A percentile compares a stretch with the other conserved stretches of the same genome.
These are phyloP conservation scores for Oreochromis mossambicus DNA, from an alignment of 2,797 vertebrate species.

Conservation along the genomic window DNA sequence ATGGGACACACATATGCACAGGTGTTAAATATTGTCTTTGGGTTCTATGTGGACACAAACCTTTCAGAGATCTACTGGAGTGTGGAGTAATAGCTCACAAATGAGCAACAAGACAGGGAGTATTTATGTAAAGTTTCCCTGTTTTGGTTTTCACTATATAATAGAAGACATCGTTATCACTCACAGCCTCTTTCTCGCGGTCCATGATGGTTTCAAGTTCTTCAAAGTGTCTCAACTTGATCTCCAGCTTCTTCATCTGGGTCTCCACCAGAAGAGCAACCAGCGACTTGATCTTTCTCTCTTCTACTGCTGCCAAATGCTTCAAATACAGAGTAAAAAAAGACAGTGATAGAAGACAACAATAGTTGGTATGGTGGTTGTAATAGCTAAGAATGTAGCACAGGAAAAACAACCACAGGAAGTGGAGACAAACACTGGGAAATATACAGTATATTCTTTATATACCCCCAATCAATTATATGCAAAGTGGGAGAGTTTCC, in stretches of 20 bases:
- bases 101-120: background rate
- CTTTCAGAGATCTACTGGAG: background rate
- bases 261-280: constrained; percentile 96
- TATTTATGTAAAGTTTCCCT: background rate
- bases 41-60: background rate
- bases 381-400: background rate
- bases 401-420: background rate
- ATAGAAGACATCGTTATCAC: constrained; percentile 57
- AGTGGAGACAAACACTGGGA: background rate
- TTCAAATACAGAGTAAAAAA: constrained; percentile 40
- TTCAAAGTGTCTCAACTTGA: constrained; percentile 97
- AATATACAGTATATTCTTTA: background rate
- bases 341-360: background rate
- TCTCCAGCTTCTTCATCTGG: constrained; percentile 99
- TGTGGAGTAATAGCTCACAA: background rate
- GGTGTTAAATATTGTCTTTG: background rate
- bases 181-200: constrained; percentile 95
- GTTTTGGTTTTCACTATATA: background rate
- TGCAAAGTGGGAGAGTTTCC: background rate
- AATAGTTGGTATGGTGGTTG: background rate
- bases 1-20: background rate
- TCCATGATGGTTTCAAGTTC: constrained; percentile 99
- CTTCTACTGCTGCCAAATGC: constrained; percentile 95
- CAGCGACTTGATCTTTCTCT: constrained; percentile 95
- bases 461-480: background rate